Evolutionary conservation across 2,888 invertebrate genomes (phyloP), one percentile per base, ranked within the genome.

Genomic region (Pterobdella sp.): DNA sequence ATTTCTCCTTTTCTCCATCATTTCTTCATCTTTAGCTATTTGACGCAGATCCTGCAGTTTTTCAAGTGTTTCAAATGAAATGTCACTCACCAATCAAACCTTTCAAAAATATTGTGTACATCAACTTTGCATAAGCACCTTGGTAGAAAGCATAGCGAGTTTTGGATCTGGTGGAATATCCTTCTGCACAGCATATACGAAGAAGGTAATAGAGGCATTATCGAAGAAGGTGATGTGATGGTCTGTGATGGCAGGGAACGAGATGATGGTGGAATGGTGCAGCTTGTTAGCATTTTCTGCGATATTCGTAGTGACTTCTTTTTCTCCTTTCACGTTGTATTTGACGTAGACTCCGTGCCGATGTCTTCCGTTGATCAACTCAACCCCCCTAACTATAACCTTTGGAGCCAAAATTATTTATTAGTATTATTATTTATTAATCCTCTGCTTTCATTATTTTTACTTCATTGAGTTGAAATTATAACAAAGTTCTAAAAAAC

Each of bases 221-320:
- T 82, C 81, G 76, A 84, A 84, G 77, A 81, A 84, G 29, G 81
- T 80, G 36, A 84, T 77, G 77, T 82, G 82, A n/a, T 82, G 81
- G 74, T 80, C 78, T 14, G 78, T 79, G 29, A 83, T 77, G 34
- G 77, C 78, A 31, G 77, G 74, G 70, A 83, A 80, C 34, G 79
- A 76, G 69, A 82, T 78, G 36, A 81, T 76, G 75, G 80, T 80
- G 36, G 79, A 78, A 77, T 81, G 81, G 73, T 81, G 81, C 1
- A 82, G 83, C 60, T 78, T 78, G 29, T 82, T 76, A 2, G 80
- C 80, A 4, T 80, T 81, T 72, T 77, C 79, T 4, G 82, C 75
- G 64, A 80, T 74, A 65, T 80, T 78, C 4, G 79, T 79, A 32
- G 77, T 77, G 7, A 72, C 68, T 60, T 79, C 77, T 2, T 79